Conservation (phyloP, 2,797 vertebrate genomes). For the Botia almorhae region DNA sequence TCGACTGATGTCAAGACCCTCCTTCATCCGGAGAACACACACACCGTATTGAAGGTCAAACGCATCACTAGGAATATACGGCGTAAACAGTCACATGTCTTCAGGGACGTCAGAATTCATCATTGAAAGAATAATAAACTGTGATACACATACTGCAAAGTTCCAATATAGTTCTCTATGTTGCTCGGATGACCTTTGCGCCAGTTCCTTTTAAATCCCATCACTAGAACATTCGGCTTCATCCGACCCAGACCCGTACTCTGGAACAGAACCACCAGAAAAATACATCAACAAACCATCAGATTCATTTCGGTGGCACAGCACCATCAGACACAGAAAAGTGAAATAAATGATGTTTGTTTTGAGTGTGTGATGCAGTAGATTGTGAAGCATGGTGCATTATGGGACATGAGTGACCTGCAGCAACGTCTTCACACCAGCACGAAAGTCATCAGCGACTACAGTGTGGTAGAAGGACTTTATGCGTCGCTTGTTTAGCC, state of each 20-base stretch:
- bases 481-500: slow-evolving; percentile 87
- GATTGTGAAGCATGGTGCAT: not conserved
- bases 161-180: slow-evolving; percentile 85
- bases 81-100: slow-evolving; percentile 10
- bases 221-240: slow-evolving; percentile 87
- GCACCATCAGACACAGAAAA: not conserved
- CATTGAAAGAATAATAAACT: not conserved
- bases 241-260: slow-evolving; percentile 90
- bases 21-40: slow-evolving; percentile 87
- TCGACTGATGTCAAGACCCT: slow-evolving; percentile 85
- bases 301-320: not conserved
- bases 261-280: slow-evolving; percentile 65
- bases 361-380: too few species aligned
- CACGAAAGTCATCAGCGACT: slow-evolving; percentile 82
- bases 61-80: slow-evolving; percentile 80
- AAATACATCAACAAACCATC: not conserved
- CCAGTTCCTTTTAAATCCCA: slow-evolving; percentile 93
- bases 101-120: not conserved
- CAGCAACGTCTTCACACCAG: slow-evolving; percentile 85
- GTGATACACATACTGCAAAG: slow-evolving; percentile 86
- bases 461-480: slow-evolving; percentile 89
- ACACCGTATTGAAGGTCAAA: slow-evolving; percentile 90
- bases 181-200: slow-evolving; percentile 74
- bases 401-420: slow-evolving; percentile 73
- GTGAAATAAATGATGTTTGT: not conserved